phyloP scores from a whole-genome alignment of 2,797 vertebrate genomes.

The Holocentrus rufus region DNA sequence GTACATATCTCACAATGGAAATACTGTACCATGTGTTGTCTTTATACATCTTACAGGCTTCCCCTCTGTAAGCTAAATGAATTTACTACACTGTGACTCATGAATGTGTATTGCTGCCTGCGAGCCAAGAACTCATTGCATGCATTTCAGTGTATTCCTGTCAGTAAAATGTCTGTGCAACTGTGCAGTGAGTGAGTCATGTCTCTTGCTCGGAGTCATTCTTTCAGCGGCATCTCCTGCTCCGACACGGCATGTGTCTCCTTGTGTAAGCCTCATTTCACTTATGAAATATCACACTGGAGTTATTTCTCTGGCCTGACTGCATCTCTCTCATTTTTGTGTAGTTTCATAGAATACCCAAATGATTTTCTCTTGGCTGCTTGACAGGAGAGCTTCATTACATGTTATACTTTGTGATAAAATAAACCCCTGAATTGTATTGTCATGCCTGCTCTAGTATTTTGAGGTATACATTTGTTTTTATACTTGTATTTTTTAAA shows the following conservation, averaged over 20 bases:
- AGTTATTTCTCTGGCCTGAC: neutral
- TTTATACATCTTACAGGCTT: neutral
- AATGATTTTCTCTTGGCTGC: no score
- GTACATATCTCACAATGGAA: neutral
- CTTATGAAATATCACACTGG: neutral
- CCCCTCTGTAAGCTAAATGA: neutral
- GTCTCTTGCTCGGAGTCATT: constrained; percentile 10
- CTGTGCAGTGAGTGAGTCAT: constrained; percentile 10
- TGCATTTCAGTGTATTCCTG: neutral
- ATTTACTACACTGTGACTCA: neutral
- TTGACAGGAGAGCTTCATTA: no score
- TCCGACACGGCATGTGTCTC: neutral
- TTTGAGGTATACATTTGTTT: no score
- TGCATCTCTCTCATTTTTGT: neutral
- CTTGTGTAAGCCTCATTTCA: constrained; percentile 28
- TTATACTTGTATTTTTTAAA: no score
- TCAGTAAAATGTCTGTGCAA: constrained; percentile 22
- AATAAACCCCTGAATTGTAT: no score
- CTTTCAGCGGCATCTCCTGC: neutral
- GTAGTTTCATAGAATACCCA: neutral
- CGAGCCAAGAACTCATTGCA: neutral
- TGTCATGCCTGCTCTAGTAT: no score
- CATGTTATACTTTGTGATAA: no score
- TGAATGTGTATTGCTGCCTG: neutral
- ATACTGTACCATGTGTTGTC: neutral